Conservation (phyloP, 2,113 vertebrate genomes). For the Larimichthys polyactis region DNA sequence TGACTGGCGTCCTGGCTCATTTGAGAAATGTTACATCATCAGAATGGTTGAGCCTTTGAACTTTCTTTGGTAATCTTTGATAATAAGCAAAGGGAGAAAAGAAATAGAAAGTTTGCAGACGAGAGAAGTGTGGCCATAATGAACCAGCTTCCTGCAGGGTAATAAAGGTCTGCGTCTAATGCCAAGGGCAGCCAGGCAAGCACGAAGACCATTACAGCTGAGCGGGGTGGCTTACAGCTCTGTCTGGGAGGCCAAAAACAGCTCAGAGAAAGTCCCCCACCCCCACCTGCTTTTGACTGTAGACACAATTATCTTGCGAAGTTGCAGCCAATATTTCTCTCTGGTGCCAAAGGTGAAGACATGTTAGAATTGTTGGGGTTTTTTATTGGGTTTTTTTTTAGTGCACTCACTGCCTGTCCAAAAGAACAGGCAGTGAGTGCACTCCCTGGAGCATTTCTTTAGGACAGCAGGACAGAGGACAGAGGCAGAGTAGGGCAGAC, state of each 20-base stretch:
- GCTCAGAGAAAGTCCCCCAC: constrained; percentile 23
- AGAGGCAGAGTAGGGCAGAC: constrained; percentile 30
- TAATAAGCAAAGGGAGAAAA: constrained; percentile 57
- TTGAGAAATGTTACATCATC: constrained; percentile 65
- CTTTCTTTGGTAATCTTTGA: constrained; percentile 73
- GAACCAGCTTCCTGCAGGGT: constrained; percentile 74
- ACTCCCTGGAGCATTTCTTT: constrained; percentile 43
- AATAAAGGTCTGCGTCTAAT: constrained; percentile 79
- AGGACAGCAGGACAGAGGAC: constrained; percentile 38
- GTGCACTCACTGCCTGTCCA: not conserved
- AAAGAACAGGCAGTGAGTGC: constrained; percentile 39
- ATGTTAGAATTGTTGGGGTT: constrained; percentile 42
- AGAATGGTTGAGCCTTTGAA: constrained; percentile 59
- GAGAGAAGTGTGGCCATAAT: constrained; percentile 66
- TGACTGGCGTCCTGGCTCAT: constrained; percentile 58
- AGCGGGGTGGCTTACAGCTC: constrained; percentile 64
- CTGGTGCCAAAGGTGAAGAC: constrained; percentile 58
- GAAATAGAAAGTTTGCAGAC: constrained; percentile 68
- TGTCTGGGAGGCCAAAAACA: constrained; percentile 68
- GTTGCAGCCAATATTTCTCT: constrained; percentile 47
- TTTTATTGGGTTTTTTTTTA: constrained; percentile 24
- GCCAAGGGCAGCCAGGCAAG: constrained; percentile 76
- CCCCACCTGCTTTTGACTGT: constrained; percentile 47
- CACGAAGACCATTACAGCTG: constrained; percentile 78
- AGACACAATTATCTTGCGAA: constrained; percentile 54